phyloP scores from a whole-genome alignment of 1,140 invertebrate species.

The Eriocheir sinensis region DNA sequence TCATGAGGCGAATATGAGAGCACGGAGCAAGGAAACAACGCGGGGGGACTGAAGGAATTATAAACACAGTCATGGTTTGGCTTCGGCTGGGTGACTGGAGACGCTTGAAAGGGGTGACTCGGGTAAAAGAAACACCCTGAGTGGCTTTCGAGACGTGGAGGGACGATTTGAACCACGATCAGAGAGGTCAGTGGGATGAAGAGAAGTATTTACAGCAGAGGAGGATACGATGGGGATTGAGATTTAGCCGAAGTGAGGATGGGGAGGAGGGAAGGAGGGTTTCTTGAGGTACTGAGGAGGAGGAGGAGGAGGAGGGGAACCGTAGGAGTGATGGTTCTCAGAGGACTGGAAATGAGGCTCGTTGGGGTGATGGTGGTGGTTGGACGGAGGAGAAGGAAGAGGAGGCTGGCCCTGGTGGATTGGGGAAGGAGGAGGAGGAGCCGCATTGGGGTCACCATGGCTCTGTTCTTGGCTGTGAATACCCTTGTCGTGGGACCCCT shows the following conservation, averaged over 20 bases:
- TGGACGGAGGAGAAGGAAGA: neutral
- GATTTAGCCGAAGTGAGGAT: slow-evolving; percentile 42
- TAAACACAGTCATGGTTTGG: no score
- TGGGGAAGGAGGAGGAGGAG: slow-evolving; percentile 25
- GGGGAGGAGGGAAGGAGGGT: slow-evolving; percentile 29
- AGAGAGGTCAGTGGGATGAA: neutral
- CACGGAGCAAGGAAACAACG: no score
- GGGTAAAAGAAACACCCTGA: no score
- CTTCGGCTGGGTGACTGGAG: no score
- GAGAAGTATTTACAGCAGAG: neutral
- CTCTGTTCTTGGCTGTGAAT: slow-evolving; percentile 52
- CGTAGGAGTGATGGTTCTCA: neutral
- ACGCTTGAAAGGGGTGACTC: no score
- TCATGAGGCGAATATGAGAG: no score
- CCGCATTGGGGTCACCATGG: slow-evolving; percentile 40
- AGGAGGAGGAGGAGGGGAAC: slow-evolving; percentile 40
- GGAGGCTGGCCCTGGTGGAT: slow-evolving; percentile 7
- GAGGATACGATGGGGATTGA: neutral
- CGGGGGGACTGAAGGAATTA: no score
- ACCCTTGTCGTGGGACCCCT: slow-evolving; percentile 56
- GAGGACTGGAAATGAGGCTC: neutral
- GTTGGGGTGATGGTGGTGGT: neutral
- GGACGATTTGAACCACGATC: no score
- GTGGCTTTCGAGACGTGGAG: no score
- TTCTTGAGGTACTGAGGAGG: neutral